phyloP scores from a whole-genome alignment of 2,113 vertebrate species.

The Lichenostomus cassidix region DNA sequence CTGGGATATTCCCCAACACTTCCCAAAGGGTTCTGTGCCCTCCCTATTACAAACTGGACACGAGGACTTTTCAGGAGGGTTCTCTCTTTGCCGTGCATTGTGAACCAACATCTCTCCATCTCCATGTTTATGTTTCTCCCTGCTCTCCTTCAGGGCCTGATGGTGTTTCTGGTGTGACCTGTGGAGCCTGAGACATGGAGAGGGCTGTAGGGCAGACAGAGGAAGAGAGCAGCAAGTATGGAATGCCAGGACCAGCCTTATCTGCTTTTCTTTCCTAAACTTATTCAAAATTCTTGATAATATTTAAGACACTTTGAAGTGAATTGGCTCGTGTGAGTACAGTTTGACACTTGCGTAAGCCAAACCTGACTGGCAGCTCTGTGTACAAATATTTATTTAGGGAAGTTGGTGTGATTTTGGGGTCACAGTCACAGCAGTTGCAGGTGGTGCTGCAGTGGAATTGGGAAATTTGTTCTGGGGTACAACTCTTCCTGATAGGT shows the following conservation, averaged over 20 bases:
- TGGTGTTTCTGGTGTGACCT: not conserved
- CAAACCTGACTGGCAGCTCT: not conserved
- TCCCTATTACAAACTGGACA: accelerated
- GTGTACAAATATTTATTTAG: constrained; percentile 1
- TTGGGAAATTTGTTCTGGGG: not conserved
- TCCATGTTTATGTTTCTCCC: not conserved
- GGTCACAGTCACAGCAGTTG: not conserved
- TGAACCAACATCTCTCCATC: accelerated
- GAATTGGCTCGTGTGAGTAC: not conserved
- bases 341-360: not conserved
- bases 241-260: not conserved
- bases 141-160: not conserved
- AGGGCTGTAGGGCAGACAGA: not conserved
- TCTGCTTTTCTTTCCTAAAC: not conserved
- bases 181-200: accelerated
- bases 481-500: not conserved
- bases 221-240: not conserved
- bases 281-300: not conserved
- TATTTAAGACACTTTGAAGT: not conserved
- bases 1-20: accelerated
- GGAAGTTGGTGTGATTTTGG: not conserved
- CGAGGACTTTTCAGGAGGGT: not conserved
- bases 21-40: not conserved
- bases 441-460: not conserved
- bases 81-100: not conserved